Conservation (phyloP, 1,140 invertebrate species). For the Akabosia matsudoensis region DNA sequence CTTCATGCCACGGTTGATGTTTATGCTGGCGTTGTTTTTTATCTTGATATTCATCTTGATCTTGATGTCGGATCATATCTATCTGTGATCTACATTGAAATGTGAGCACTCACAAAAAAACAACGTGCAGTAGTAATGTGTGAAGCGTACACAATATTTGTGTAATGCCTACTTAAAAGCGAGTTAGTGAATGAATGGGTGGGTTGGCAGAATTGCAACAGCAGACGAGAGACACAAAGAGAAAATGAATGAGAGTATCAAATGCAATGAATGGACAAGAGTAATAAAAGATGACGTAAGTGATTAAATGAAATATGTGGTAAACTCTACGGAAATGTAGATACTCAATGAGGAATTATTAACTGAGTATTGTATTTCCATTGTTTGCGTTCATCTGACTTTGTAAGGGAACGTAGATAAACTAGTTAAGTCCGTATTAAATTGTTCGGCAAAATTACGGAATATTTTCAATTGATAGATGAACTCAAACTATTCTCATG, state of each 20-base stretch:
- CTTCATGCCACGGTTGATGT: neutral
- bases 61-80: slow-evolving; percentile 4
- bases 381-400: too few species aligned
- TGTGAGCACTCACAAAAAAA: neutral
- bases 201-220: neutral
- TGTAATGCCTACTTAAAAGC: slow-evolving; percentile 1
- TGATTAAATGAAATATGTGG: too few species aligned
- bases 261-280: neutral
- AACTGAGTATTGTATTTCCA: too few species aligned
- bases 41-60: slow-evolving; percentile 17
- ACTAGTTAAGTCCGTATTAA: too few species aligned
- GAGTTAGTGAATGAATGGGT: neutral
- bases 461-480: too few species aligned
- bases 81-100: neutral
- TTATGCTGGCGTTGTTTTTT: neutral
- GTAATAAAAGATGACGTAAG: too few species aligned
- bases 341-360: too few species aligned
- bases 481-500: too few species aligned
- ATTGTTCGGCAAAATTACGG: too few species aligned
- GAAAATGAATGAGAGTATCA: too few species aligned
- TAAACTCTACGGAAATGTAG: too few species aligned
- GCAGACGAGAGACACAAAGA: neutral
- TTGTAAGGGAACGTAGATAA: too few species aligned
- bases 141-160: neutral
- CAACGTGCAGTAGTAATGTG: neutral